A percentile compares a stretch with the other conserved stretches of the same genome.
phyloP scores from a whole-genome alignment of 2,113 vertebrate species.

The Pangasianodon hypophthalmus region DNA sequence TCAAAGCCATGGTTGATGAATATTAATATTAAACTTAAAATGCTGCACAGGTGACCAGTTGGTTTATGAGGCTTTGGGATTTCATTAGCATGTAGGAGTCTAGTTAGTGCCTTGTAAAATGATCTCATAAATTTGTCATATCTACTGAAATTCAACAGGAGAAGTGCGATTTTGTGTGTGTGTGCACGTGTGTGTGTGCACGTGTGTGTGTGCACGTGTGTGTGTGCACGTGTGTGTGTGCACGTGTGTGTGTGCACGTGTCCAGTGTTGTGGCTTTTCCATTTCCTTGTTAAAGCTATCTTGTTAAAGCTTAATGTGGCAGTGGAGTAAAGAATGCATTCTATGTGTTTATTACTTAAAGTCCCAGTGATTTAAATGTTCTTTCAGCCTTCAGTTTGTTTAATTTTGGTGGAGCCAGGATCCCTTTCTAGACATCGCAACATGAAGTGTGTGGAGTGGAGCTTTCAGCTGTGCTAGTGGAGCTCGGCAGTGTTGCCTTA shows the following conservation, averaged over 20 bases:
- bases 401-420: neutral
- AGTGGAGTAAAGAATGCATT: neutral
- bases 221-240: neutral
- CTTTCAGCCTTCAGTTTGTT: neutral
- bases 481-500: neutral
- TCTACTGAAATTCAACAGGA: neutral
- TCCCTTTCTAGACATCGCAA: neutral
- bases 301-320: neutral
- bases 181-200: neutral
- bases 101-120: conserved; percentile 21
- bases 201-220: neutral
- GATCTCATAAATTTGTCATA: conserved; percentile 27
- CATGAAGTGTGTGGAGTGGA: neutral
- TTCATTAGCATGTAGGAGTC: conserved; percentile 31
- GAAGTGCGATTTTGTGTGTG: neutral
- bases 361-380: neutral
- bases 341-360: neutral
- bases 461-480: neutral
- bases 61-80: conserved; percentile 46
- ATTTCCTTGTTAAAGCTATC: neutral
- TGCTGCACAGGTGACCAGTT: conserved; percentile 58
- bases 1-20: neutral
- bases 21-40: conserved; percentile 49
- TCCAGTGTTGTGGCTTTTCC: neutral
- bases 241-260: neutral